Base-by-base conservation (phyloP, 2,888 invertebrate genomes). In the Dynastes maya region DNA sequence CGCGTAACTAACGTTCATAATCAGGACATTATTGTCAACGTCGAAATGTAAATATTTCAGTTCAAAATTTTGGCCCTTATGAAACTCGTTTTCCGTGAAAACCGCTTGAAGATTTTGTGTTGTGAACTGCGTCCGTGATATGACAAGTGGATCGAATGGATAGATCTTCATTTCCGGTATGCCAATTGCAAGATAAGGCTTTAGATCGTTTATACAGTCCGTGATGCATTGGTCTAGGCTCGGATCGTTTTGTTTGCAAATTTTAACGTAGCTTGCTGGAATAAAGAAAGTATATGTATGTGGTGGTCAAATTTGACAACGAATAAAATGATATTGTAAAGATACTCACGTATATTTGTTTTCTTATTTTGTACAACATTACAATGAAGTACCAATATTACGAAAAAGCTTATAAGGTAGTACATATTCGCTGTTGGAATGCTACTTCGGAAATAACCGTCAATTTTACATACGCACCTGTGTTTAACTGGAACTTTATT, bases 21-120 rank as follows among this genome's bases (percentile, higher is more conserved):
- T 83, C 22, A 89, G 85, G 13, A 85, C 83, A 4, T 89, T 84
- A 63, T 88, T 88, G 64, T 87, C 84, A 2, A 89, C 86, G 80
- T 89, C 86, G 8, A 88, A 86, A 45, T 88, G 87, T n/a, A 87
- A 8, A 8, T 80, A 53, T 49, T 79, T 75, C 4, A 81, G 45
- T 9, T 67, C 86, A 82, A 91, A 91, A 82, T 89, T 88, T 1
- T 89, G 86, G 49, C 89, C 89, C 5, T 91, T 91, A 0, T 88
- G 86, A 0, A 91, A 89, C 80, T 88, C 89, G 0, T 91, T 53
- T 58, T 80, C 70, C 11, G 29, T 67, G 29, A 75, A 76, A n/a
- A 40, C 16, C 9, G 76, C 67, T 4, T 67, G 8, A 11, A 78
- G n/a, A 51, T 45, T 49, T 8, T 13, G 37, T 22, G 79, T 77